Conservation (phyloP, 2,113 vertebrate species). For the Hydrolagus affinis region DNA sequence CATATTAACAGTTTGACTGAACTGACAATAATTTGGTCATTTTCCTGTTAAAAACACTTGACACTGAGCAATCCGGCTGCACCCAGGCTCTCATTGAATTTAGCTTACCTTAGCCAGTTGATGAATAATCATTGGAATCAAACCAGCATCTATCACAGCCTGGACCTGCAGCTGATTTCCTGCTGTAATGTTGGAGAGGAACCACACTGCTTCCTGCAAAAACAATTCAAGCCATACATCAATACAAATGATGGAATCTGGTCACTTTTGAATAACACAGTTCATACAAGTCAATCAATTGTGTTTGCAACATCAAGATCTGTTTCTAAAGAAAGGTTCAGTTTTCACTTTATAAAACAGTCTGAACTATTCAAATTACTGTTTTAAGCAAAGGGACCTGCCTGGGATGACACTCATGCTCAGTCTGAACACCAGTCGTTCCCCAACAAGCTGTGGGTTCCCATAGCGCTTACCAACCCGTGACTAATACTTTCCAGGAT, state of each 20-base stretch:
- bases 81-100: neutral
- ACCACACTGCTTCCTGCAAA: conserved; percentile 95
- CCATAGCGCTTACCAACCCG: too few relatives aligned
- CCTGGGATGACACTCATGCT: neutral
- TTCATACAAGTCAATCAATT: neutral
- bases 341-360: neutral
- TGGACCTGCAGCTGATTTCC: conserved; percentile 98
- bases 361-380: neutral
- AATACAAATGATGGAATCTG: neutral
- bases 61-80: neutral
- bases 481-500: too few relatives aligned
- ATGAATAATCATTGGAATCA: conserved; percentile 98
- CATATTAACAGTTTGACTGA: too few relatives aligned
- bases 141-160: conserved; percentile 90
- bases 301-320: neutral
- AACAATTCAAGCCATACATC: conserved; percentile 32
- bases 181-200: conserved; percentile 98
- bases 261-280: neutral
- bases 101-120: conserved; percentile 88
- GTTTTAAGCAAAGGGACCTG: neutral
- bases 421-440: too few relatives aligned
- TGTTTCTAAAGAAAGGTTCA: neutral
- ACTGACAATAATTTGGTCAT: neutral
- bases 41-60: neutral
- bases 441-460: too few relatives aligned